Conservation (phyloP, 2,888 invertebrate species). For the Tenthredo distinguenda region DNA sequence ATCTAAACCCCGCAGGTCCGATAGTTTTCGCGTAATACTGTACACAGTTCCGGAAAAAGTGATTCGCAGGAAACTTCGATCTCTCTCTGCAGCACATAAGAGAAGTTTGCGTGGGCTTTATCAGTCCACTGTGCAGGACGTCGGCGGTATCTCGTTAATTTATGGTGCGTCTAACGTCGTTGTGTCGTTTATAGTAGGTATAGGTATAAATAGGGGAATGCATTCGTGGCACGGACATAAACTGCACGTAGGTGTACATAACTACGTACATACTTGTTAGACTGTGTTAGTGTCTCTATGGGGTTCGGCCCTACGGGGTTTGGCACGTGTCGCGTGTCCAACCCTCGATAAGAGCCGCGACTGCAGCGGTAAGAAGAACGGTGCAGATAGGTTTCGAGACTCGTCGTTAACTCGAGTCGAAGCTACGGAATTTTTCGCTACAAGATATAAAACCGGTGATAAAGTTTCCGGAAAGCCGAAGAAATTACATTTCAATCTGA, state of each 20-base stretch:
- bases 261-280: not conserved
- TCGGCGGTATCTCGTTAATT: slow-evolving; percentile 31
- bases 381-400: not conserved
- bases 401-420: not conserved
- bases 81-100: not conserved
- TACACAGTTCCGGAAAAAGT: not conserved
- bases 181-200: not conserved
- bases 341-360: slow-evolving; percentile 51
- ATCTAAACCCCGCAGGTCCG: not conserved
- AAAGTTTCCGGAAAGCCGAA: too few species aligned
- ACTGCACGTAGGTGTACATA: not conserved
- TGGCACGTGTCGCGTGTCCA: slow-evolving; percentile 53
- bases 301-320: not conserved
- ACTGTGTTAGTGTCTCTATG: not conserved
- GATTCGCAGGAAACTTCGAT: not conserved
- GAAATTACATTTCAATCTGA: too few species aligned
- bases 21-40: not conserved
- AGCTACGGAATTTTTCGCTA: not conserved
- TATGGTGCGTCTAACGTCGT: not conserved
- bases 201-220: not conserved
- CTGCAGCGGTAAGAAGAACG: slow-evolving; percentile 15
- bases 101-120: slow-evolving; percentile 35
- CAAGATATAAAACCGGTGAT: not conserved
- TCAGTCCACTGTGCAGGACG: slow-evolving; percentile 7
- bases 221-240: slow-evolving; percentile 6